Conservation (phyloP, 2,797 vertebrate species). For the Momotus momota region DNA sequence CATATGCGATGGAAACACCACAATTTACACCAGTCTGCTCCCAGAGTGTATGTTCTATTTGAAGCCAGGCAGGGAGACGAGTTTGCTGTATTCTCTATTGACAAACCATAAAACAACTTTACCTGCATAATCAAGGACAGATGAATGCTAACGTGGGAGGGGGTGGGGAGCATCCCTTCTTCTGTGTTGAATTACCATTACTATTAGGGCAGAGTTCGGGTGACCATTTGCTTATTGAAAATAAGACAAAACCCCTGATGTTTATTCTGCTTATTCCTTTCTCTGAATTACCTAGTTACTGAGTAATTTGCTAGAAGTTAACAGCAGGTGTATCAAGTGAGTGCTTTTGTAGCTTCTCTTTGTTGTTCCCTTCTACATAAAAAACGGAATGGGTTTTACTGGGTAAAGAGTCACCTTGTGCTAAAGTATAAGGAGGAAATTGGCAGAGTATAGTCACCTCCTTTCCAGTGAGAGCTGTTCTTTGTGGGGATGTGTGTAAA, state of each 20-base stretch:
- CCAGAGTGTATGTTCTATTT: background rate
- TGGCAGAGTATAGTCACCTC: background rate
- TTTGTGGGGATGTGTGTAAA: background rate
- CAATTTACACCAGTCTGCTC: conserved; percentile 38
- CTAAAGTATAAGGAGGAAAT: background rate
- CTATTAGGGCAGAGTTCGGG: background rate
- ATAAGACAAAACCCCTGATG: background rate
- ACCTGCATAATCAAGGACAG: background rate
- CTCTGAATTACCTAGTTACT: background rate
- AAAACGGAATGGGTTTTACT: background rate
- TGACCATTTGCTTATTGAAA: background rate
- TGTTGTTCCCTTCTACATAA: background rate
- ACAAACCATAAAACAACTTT: conserved; percentile 16
- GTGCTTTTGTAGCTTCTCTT: background rate
- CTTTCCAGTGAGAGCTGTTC: background rate
- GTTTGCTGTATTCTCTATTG: conserved; percentile 1
- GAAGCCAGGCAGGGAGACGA: conserved; percentile 1
- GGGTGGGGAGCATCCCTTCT: background rate
- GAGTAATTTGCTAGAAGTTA: background rate
- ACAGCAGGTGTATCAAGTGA: background rate
- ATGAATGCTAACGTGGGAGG: background rate
- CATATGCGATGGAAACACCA: conserved; percentile 41
- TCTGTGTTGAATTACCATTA: background rate
- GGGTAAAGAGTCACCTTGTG: background rate
- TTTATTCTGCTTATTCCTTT: background rate